Evolutionary conservation across 2,113 vertebrate species (phyloP), one percentile per base, ranked within the genome.

Genomic region (Macquaria ambigua): DNA sequence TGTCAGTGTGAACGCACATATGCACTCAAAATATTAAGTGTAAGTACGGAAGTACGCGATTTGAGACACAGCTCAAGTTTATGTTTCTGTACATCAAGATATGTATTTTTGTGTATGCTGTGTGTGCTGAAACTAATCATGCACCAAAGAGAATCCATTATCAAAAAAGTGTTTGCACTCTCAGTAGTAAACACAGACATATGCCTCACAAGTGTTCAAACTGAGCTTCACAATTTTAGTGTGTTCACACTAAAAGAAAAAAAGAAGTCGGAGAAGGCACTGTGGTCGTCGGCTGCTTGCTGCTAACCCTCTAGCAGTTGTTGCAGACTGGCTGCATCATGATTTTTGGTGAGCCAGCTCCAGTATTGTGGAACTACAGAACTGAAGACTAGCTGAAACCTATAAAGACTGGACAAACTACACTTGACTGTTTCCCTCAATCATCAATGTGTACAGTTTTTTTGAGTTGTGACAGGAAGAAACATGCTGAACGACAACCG

Each of bases 301-400:
- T 41, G 23, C 28, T 59, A n/a, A 46, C 39, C n/a, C 18, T 62
- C 25, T 39, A 14, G 3, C 61, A 5, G 23, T 46, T 68, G 20
- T 67, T 6, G 8, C 31, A 3, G 28, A 52, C 18, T 14, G 21
- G 41, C 48, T 70, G 48, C 59, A 66, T 58, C 2, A 5, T 61
- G 43, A 43, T 41, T 63, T 83, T 62, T 64, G 58, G 37, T 52
- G 6, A 69, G 64, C 76, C 21, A n/a, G 41, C 10, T 4, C 9
- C 8, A 8, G 8, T 74, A 79, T 79, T 7, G 46, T 76, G 59
- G 9, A 77, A 73, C 69, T 34, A 43, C n/a, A 11, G 14, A 43
- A n/a, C 16, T 74, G n/a, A n/a, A 43, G 23, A 25, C 37, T 21
- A 69, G 15, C 48, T 71, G 16, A 71, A 53, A 71, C 10, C 28